These are phyloP conservation scores for Drosophila tristis DNA, from an alignment of 1,140 invertebrate species.

Conservation along the genomic window DNA sequence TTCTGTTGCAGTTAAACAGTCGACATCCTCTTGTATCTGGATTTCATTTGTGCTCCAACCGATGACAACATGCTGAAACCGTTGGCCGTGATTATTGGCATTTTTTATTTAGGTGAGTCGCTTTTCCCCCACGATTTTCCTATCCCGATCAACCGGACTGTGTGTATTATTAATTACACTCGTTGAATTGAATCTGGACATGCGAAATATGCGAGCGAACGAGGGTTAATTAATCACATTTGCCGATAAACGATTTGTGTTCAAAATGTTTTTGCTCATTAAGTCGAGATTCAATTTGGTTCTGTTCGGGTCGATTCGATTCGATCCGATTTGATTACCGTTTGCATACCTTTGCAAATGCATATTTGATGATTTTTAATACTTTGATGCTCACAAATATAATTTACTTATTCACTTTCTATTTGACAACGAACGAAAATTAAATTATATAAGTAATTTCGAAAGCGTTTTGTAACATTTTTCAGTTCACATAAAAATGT, in stretches of 20 bases:
- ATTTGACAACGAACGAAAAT: too few relatives aligned
- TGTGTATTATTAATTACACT: slow-evolving; percentile 55
- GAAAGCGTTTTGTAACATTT: too few relatives aligned
- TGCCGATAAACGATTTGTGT: slow-evolving; percentile 50
- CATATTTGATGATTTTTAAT: slow-evolving; percentile 29
- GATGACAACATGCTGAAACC: slow-evolving; percentile 76
- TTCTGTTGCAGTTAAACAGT: slow-evolving; percentile 54
- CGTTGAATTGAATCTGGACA: slow-evolving; percentile 59
- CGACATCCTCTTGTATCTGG: slow-evolving; percentile 46
- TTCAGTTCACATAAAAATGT: too few relatives aligned
- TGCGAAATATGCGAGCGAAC: slow-evolving; percentile 40
- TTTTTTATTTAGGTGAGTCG: slow-evolving; percentile 79
- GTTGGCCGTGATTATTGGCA: slow-evolving; percentile 68
- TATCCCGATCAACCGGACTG: not conserved
- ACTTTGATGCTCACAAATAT: not conserved
- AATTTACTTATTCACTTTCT: too few relatives aligned
- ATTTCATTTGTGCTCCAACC: slow-evolving; percentile 58
- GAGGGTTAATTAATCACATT: slow-evolving; percentile 64
- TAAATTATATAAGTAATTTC: too few relatives aligned
- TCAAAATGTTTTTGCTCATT: slow-evolving; percentile 54
- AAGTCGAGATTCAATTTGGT: slow-evolving; percentile 13
- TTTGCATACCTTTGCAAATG: slow-evolving; percentile 1
- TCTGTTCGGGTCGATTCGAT: slow-evolving; percentile 2
- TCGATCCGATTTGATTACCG: slow-evolving; percentile 13
- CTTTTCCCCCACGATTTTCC: slow-evolving; percentile 6